Evolutionary conservation across 1,140 invertebrate genomes (phyloP), one percentile per base, ranked within the genome.

Genomic region (Lordiphosa collinella): DNA sequence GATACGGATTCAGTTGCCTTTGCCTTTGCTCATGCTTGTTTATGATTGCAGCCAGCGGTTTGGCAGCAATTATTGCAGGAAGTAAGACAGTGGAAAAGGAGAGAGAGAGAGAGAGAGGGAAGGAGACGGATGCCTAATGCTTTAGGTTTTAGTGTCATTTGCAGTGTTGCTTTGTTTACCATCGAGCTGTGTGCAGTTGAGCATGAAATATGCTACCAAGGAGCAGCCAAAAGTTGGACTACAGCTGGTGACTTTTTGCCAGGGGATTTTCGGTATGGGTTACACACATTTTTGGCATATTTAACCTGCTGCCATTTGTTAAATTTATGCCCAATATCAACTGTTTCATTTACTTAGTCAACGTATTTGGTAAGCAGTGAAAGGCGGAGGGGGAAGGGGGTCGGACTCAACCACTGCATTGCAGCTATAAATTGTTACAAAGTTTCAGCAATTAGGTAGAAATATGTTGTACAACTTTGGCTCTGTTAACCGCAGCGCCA

Each of bases 361-460:
- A 55, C 57, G 31, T 46, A 25, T 11, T 13, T 34, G 12, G 10
- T 13, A 8, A 51, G 14, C 12, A 22, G 18, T 22, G 14, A 14
- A 10, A 22, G 38, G 18, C 4, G 18, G 3, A 13, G 44, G 5
- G 13, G n/a, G 11, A 14, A 7, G 29, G 12, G 5, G 16, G 9
- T 47, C 3, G 35, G 22, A 36, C 9, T 57, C 34, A 48, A 46
- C 67, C 72, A 84, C 76, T 76, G 78, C 78, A 82, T 72, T 82
- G 76, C 78, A 82, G 76, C 67, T 72, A 76, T 84, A 82, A 76
- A 76, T 84, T 84, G 71, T 84, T 84, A 41, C 72, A 76, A 82
- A 82, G 55, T 82, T 82, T 71, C 48, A 60, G 66, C 78, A 80
- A 80, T 80, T 80, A 84, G 62, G 51, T 71, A 52, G 51, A 80